Percentiles rank a stretch among this genome's conserved stretches.
These are phyloP conservation scores for Myrmecobius fasciatus DNA, from an alignment of 2,113 vertebrate genomes.

Conservation along the genomic window DNA sequence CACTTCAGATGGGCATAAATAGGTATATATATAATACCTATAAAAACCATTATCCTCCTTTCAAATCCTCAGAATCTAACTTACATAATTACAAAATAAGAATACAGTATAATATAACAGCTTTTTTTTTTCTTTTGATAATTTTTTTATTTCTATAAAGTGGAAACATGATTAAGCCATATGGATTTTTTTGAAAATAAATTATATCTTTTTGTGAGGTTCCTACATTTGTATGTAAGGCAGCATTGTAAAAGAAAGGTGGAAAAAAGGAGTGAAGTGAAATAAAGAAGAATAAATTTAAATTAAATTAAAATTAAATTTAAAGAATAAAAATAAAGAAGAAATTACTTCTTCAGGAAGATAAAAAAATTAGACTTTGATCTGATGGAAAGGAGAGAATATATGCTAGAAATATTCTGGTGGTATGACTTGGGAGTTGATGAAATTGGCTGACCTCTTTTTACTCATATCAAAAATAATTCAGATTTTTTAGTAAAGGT, in stretches of 20 bases:
- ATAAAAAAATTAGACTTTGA: neutral
- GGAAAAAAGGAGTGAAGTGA: neutral
- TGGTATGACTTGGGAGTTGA: neutral
- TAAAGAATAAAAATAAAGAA: too few relatives aligned
- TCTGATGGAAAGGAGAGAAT: neutral
- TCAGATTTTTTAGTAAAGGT: neutral
- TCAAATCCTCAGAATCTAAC: neutral
- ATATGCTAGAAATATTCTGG: neutral
- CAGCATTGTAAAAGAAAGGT: neutral
- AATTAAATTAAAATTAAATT: too few relatives aligned
- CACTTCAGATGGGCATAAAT: neutral
- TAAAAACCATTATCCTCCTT: neutral
- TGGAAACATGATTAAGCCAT: neutral
- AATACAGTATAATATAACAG: neutral
- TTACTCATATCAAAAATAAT: neutral
- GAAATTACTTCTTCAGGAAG: neutral
- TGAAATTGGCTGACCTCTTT: neutral
- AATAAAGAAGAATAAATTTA: neutral
- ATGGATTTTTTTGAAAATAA: neutral
- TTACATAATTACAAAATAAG: neutral
- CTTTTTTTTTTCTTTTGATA: neutral
- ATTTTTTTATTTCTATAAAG: neutral
- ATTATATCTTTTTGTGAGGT: neutral
- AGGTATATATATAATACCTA: neutral
- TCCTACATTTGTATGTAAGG: neutral